Evolutionary conservation across 2,888 invertebrate genomes (phyloP).

Genomic region (Scaptomyza cyrtandrae): DNA sequence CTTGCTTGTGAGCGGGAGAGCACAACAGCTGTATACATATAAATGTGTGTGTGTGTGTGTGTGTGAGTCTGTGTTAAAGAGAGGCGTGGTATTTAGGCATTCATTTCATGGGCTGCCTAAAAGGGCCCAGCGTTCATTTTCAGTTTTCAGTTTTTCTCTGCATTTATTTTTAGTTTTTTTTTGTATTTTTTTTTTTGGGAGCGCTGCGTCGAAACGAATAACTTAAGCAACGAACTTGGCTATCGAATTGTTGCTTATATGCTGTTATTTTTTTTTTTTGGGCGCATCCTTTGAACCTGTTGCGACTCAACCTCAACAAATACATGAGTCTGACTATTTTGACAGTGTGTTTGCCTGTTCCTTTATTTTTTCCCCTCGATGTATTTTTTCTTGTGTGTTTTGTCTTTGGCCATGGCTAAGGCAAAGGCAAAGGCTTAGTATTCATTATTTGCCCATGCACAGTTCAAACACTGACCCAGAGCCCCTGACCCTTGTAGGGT

Average conservation of each 20-base stretch:
- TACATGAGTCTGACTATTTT: conserved; percentile 58
- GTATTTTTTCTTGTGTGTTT: background rate
- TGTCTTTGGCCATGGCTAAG: conserved; percentile 24
- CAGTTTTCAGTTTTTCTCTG: conserved; percentile 25
- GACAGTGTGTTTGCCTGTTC: conserved; percentile 45
- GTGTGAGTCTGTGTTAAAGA: conserved; percentile 32
- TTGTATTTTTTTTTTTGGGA: conserved; percentile 19
- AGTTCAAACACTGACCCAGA: conserved; percentile 72
- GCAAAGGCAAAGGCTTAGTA: conserved; percentile 57
- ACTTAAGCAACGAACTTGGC: conserved; percentile 61
- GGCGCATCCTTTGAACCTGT: conserved; percentile 79
- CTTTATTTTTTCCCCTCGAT: conserved; percentile 29
- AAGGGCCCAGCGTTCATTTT: conserved; percentile 72
- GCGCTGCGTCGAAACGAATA: conserved; percentile 45
- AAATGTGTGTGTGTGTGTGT: conserved; percentile 26
- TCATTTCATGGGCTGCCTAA: conserved; percentile 69
- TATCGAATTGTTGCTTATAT: conserved; percentile 4
- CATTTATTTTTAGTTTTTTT: background rate
- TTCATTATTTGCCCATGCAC: conserved; percentile 68
- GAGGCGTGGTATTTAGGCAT: conserved; percentile 75
- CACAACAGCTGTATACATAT: conserved; percentile 20
- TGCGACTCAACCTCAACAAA: conserved; percentile 74
- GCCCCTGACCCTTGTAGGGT: conserved; percentile 47
- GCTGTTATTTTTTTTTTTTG: conserved; percentile 2
- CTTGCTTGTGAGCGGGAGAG: conserved; percentile 26